Base-by-base conservation (phyloP, 2,888 invertebrate genomes). In the Mycalesis mineus region DNA sequence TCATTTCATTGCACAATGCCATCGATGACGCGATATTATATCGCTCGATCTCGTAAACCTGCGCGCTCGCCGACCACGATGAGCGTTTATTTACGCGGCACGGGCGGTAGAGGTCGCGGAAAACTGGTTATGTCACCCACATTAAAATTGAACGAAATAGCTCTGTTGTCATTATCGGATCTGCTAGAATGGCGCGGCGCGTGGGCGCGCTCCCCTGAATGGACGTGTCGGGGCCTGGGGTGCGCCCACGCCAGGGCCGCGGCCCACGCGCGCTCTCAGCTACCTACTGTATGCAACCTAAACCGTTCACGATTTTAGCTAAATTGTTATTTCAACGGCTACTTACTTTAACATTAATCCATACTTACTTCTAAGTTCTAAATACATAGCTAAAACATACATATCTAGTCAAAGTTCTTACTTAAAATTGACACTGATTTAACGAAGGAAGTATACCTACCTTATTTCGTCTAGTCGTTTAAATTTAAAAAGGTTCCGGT, bases 141-240 rank as follows among this genome's bases (percentile, higher is more conserved):
- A 68, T 65, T 68, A 41, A 57, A 63, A 64, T 57, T 55, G 68
- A 68, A 73, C 63, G 68, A 67, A 75, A 69, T 71, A 75, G 69
- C 74, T 72, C 72, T 68, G 73, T 74, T 73, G 73, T 72, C 72
- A 75, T 78, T 79, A 80, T 78, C 77, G 75, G 78, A 76, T 74
- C 70, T 70, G 72, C 71, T 62, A 70, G 71, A 72, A 71, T 70
- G 73, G 73, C 72, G 67, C 53, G 60, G 65, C 55, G 65, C 70
- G 72, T 68, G 79, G 82, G 82, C 72, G 78, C 73, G 70, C 74
- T 76, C 77, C 76, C 55, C 81, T 85, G 80, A 86, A 88, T 85
- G 87, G 84, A 73, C 79, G 75, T 71, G 77, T 70, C 75, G 74
- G 56, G 73, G 70, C 69, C 65, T 72, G 36, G 11, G 11, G 9